phyloP scores from a whole-genome alignment of 2,113 vertebrate species.

The Hippoglossus stenolepis region DNA sequence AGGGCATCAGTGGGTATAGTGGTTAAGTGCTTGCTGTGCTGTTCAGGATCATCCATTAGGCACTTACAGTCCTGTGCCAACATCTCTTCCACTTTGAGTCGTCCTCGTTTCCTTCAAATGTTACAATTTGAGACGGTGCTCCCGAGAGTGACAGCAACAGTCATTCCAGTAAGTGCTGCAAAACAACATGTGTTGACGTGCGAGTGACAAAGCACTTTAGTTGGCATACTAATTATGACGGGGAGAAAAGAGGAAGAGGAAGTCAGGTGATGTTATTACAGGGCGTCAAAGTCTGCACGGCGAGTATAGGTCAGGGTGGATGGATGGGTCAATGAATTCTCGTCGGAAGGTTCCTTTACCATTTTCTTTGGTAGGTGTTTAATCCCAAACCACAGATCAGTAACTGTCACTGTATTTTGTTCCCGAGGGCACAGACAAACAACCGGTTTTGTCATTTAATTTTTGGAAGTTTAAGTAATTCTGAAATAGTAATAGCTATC shows the following conservation, averaged over 20 bases:
- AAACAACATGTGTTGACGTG: neutral
- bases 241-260: too few relatives aligned
- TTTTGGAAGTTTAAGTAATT: too few relatives aligned
- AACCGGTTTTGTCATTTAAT: too few relatives aligned
- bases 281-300: neutral
- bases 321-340: neutral
- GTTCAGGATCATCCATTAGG: too few relatives aligned
- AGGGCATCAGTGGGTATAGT: too few relatives aligned
- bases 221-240: too few relatives aligned
- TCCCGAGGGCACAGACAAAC: neutral
- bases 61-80: too few relatives aligned
- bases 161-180: neutral
- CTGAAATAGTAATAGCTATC: too few relatives aligned
- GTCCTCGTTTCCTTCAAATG: neutral
- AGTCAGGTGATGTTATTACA: neutral
- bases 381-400: neutral
- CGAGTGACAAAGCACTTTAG: neutral
- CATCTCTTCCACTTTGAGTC: neutral
- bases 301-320: neutral
- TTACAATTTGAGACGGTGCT: neutral
- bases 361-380: neutral
- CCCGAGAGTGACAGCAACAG: neutral
- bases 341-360: neutral
- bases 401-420: neutral
- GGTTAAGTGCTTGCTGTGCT: too few relatives aligned